These are phyloP conservation scores for Muricea muricata DNA, from an alignment of 92 coral and sea anemone genomes.

Conservation along the genomic window DNA sequence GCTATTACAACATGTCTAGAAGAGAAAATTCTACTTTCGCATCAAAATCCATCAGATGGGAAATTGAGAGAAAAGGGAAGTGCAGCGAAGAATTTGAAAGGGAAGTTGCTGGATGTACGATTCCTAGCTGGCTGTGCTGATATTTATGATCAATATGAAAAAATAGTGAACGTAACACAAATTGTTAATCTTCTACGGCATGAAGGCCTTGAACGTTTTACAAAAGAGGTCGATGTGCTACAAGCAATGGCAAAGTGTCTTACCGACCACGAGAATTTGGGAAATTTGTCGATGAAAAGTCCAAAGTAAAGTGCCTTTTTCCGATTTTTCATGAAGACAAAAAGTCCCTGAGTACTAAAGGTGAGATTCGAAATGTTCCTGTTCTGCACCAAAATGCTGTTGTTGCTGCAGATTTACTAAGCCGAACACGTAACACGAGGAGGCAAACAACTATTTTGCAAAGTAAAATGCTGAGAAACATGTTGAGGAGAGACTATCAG, in stretches of 20 bases:
- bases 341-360: constrained; percentile 14
- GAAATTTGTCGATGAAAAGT: constrained; percentile 14
- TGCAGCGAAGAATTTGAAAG: constrained; percentile 12
- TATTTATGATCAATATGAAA: constrained; percentile 17
- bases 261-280: constrained; percentile 3
- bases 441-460: constrained; percentile 13
- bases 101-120: constrained; percentile 27
- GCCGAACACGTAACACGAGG: constrained; percentile 25
- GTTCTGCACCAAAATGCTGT: constrained; percentile 21
- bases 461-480: constrained; percentile 20
- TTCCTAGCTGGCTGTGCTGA: constrained; percentile 28
- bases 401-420: constrained; percentile 23
- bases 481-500: constrained; percentile 21
- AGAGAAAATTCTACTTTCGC: constrained; percentile 4
- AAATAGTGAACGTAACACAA: constrained; percentile 22
- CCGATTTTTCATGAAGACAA: constrained; percentile 16
- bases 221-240: constrained; percentile 17
- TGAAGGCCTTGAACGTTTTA: constrained; percentile 16
- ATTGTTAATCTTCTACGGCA: constrained; percentile 28
- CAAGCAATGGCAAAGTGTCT: constrained; percentile 20
- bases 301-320: constrained; percentile 27
- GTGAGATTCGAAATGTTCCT: constrained; percentile 28
- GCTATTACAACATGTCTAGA: constrained; percentile 22
- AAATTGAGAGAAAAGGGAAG: constrained; percentile 29
- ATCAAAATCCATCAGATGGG: constrained; percentile 19